Conservation (phyloP, 2,113 vertebrate genomes). For the Microcebus lehilahytsara region DNA sequence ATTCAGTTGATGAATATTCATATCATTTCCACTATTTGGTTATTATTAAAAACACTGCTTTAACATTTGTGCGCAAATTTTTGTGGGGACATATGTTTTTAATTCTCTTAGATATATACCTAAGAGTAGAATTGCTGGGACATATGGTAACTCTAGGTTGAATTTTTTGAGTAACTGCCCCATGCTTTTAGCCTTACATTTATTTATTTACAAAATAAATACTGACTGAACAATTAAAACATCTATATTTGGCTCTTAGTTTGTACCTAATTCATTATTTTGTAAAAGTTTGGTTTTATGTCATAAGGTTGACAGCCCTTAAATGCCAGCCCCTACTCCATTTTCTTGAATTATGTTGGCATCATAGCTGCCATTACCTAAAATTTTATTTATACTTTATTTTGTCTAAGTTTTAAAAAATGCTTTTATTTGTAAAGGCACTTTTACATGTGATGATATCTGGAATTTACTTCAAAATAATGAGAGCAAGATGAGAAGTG, state of each 20-base stretch:
- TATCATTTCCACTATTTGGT: neutral
- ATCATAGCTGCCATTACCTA: neutral
- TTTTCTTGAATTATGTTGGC: neutral
- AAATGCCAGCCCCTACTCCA: neutral
- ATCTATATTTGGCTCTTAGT: neutral
- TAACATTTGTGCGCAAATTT: neutral
- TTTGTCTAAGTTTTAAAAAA: conserved; percentile 1
- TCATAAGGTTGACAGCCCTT: neutral
- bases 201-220: conserved; percentile 1
- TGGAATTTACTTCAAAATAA: conserved; percentile 11
- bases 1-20: neutral
- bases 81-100: neutral
- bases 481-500: neutral
- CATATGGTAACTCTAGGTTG: neutral
- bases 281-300: neutral
- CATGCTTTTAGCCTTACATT: neutral
- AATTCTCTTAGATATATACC: neutral
- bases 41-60: neutral
- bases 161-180: neutral
- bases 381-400: conserved; percentile 21
- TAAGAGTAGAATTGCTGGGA: neutral
- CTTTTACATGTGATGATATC: neutral
- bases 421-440: conserved; percentile 4
- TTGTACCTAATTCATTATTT: conserved; percentile 23
- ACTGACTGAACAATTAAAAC: neutral